A percentile compares a stretch with the other conserved stretches of the same genome.
Conservation (phyloP, 2,888 invertebrate genomes). For the Aleiodes alternator region DNA sequence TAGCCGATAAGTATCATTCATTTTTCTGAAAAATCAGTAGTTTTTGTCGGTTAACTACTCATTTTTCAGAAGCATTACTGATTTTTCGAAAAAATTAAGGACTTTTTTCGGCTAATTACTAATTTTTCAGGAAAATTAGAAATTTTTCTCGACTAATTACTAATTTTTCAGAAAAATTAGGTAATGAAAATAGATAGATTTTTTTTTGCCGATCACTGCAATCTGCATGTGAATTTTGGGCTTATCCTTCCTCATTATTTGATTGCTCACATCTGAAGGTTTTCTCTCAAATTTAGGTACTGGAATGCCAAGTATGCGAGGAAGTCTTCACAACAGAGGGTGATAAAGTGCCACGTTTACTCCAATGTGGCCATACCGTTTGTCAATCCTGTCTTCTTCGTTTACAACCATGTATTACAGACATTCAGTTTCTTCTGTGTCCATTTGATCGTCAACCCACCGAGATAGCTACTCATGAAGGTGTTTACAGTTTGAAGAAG, state of each 20-base stretch:
- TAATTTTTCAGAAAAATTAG: no score
- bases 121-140: no score
- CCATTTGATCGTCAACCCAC: conserved; percentile 79
- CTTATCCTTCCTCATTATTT: not conserved
- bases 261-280: not conserved
- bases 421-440: conserved; percentile 73
- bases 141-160: no score
- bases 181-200: no score
- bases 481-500: conserved; percentile 77
- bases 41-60: no score
- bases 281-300: conserved; percentile 65
- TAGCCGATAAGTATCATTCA: no score
- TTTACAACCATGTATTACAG: conserved; percentile 68
- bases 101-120: no score
- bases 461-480: conserved; percentile 72
- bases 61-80: no score
- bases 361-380: conserved; percentile 78
- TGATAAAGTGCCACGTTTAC: conserved; percentile 77
- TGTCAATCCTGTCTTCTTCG: conserved; percentile 78
- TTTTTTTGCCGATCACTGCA: no score
- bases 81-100: no score
- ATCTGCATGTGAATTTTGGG: no score
- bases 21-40: no score
- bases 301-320: conserved; percentile 79
- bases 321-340: conserved; percentile 78